A percentile compares a stretch with the other conserved stretches of the same genome.
Evolutionary conservation across 2,797 vertebrate genomes (phyloP).

Genomic region (Crax fasciolata): DNA sequence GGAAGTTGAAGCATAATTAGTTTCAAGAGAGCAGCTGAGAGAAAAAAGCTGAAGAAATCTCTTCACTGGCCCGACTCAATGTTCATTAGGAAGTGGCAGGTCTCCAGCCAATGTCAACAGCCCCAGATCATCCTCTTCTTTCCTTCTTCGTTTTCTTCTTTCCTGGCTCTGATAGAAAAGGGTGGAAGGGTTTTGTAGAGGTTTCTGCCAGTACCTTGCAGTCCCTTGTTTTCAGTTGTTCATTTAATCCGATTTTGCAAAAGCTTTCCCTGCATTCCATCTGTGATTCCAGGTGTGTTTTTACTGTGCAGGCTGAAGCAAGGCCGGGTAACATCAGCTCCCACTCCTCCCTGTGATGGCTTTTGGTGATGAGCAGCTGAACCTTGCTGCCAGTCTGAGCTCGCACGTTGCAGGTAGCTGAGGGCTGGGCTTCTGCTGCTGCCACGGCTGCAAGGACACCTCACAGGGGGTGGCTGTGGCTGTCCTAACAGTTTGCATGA

Average conservation of each 20-base stretch:
- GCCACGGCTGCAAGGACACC: not conserved
- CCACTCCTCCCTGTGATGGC: not conserved
- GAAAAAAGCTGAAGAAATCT: not conserved
- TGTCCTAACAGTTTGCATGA: not conserved
- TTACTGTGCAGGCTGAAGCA: not conserved
- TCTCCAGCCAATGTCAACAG: not conserved
- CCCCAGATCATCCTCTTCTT: not conserved
- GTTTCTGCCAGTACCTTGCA: not conserved
- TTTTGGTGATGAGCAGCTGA: not conserved
- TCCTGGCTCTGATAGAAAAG: not conserved
- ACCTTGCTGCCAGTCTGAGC: not conserved
- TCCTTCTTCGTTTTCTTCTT: not conserved
- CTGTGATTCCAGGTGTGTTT: not conserved
- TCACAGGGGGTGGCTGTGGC: not conserved
- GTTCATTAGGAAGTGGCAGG: not conserved
- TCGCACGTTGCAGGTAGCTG: too few relatives aligned
- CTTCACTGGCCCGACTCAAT: not conserved
- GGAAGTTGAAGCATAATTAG: not conserved
- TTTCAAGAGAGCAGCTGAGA: not conserved
- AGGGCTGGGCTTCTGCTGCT: not conserved
- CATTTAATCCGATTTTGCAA: not conserved
- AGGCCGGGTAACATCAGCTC: not conserved
- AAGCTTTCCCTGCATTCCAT: not conserved
- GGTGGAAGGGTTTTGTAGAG: not conserved
- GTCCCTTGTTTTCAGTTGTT: not conserved